Evolutionary conservation across 2,797 vertebrate genomes (phyloP), one percentile per base, ranked within the genome.

Genomic region (Myripristis jacobus): DNA sequence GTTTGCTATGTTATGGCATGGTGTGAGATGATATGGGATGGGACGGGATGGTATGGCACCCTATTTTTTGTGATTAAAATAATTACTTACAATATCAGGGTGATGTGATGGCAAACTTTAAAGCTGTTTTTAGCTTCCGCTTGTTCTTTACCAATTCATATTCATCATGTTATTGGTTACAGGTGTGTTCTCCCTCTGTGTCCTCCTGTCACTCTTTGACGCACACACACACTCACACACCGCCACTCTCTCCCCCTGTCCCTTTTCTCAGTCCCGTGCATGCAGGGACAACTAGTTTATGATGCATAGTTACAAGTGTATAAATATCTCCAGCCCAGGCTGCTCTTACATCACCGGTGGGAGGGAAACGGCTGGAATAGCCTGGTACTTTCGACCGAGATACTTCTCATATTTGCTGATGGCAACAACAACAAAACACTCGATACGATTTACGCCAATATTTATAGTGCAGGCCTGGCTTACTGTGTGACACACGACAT

Each of bases 231-330:
- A n/a, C 47, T 0, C 51, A n/a, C 47, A 21, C n/a, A 1, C 52
- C 6, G 12, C 1, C 12, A 12, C 59, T 50, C n/a, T 34, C n/a
- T 19, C n/a, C 3, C 11, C 68, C 31, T 34, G 34, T 66, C 53
- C 13, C 41, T 62, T 50, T 75, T 13, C 31, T 58, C 50, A 31
- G 38, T 10, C 48, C 22, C 62, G 58, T 75, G 38, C 29, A 25
- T 60, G 46, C 56, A 57, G 51, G 41, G 1, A 63, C 50, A 70
- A 64, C 74, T 56, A 56, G 68, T 79, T 85, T 86, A 89, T 73
- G 87, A 91, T 81, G 88, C 91, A 85, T 86, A 90, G 94, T 92
- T 92, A 93, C 91, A 89, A n/a, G 86, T 81, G 74, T 92, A 93
- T 92, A 91, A 94, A 94, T 93, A 94, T 89, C 83, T 66, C 47